These are phyloP conservation scores for Sarcoramphus papa DNA, from an alignment of 2,797 vertebrate genomes.

Conservation along the genomic window DNA sequence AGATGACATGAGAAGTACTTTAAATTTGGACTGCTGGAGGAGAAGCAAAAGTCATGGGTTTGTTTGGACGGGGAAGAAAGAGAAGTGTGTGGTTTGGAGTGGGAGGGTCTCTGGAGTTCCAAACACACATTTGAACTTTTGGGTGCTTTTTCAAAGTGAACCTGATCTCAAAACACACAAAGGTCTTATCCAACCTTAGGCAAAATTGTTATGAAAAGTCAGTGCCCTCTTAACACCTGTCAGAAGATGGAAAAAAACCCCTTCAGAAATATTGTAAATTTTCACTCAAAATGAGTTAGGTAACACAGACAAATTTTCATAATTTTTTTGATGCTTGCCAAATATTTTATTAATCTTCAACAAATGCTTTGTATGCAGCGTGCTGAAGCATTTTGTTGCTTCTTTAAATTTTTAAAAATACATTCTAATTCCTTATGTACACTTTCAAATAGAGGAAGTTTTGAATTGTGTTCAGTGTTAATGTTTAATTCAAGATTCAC, in stretches of 20 bases:
- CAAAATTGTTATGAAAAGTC: neutral
- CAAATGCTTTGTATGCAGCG: neutral
- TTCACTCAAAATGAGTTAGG: neutral
- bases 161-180: neutral
- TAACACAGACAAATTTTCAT: neutral
- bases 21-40: neutral
- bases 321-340: neutral
- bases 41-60: neutral
- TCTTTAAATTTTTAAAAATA: slow-evolving; percentile 4
- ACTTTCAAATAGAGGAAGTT: neutral
- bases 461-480: neutral
- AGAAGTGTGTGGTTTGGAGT: neutral
- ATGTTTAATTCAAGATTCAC: slow-evolving; percentile 20
- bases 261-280: neutral
- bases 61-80: neutral
- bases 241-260: neutral
- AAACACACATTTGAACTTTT: neutral
- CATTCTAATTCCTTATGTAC: neutral
- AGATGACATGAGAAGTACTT: neutral
- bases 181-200: neutral
- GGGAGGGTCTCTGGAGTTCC: neutral
- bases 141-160: neutral
- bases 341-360: neutral
- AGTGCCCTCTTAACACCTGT: neutral
- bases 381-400: neutral